A percentile compares a stretch with the other conserved stretches of the same genome.
phyloP scores from a whole-genome alignment of 2,113 vertebrate species.

The Condylura cristata region DNA sequence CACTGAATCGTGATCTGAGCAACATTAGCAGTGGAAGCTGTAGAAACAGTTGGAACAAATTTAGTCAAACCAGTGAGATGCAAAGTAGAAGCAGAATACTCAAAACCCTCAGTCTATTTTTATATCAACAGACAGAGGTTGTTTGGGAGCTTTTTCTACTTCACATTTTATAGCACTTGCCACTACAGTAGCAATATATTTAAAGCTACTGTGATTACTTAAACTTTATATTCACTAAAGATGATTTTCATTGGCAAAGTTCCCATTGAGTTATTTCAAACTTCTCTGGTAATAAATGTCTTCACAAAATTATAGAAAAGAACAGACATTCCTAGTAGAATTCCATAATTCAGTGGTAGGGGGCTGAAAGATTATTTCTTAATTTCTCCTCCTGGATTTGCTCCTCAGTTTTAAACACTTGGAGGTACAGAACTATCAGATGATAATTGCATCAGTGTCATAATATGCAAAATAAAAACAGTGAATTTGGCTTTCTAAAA shows the following conservation, averaged over 20 bases:
- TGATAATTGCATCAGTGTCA: neutral
- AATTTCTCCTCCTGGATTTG: neutral
- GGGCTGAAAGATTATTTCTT: neutral
- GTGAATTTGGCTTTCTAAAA: neutral
- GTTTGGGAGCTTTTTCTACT: neutral
- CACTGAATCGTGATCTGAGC: neutral
- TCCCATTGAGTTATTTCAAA: constrained; percentile 28
- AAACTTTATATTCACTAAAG: constrained; percentile 34
- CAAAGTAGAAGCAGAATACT: neutral
- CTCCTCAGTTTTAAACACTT: neutral
- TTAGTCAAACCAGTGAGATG: neutral
- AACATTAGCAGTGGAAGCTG: neutral
- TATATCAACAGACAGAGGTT: neutral
- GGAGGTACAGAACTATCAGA: neutral
- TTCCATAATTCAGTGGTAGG: neutral
- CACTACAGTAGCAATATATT: neutral
- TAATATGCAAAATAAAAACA: constrained; percentile 30
- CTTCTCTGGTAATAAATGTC: neutral
- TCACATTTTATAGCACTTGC: constrained; percentile 11
- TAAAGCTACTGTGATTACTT: constrained; percentile 37
- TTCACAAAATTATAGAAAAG: constrained; percentile 28
- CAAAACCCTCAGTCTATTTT: neutral
- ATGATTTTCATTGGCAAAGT: neutral
- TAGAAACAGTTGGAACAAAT: neutral
- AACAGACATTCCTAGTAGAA: neutral